A percentile compares a stretch with the other conserved stretches of the same genome.
Conservation (phyloP, 2,797 vertebrate genomes). For the Amphiprion clarkii region DNA sequence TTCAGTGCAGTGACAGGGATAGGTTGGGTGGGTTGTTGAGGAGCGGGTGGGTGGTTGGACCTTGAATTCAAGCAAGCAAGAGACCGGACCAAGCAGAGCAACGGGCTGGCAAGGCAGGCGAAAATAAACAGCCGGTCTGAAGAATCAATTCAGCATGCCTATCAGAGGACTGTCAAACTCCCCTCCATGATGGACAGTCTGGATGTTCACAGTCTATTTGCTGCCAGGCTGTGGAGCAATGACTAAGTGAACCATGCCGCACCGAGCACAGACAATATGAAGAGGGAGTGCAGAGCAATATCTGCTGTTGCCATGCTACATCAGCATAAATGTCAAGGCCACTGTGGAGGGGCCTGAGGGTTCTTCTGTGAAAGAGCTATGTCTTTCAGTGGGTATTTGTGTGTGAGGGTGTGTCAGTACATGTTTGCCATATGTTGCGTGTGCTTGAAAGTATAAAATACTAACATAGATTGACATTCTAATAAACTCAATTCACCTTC, state of each 20-base stretch:
- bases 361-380: conserved; percentile 42
- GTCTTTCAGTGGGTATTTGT: conserved; percentile 13
- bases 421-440: conserved; percentile 8
- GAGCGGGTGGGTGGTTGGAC: conserved; percentile 37
- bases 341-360: conserved; percentile 55
- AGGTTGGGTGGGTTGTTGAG: conserved; percentile 31
- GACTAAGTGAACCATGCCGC: conserved; percentile 80
- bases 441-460: conserved; percentile 20
- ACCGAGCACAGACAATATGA: conserved; percentile 76
- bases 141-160: conserved; percentile 81
- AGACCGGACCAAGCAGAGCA: conserved; percentile 47
- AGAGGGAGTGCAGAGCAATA: conserved; percentile 78
- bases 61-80: conserved; percentile 59
- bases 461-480: conserved; percentile 57
- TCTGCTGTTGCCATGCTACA: conserved; percentile 78
- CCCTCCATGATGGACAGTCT: conserved; percentile 79
- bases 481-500: conserved; percentile 41
- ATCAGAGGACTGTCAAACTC: conserved; percentile 81
- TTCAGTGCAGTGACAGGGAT: conserved; percentile 47
- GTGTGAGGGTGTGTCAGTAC: conserved; percentile 5
- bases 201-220: conserved; percentile 82
- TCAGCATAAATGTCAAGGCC: conserved; percentile 83
- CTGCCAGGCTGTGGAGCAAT: conserved; percentile 69
- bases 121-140: conserved; percentile 82
- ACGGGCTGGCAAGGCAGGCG: conserved; percentile 46